Base-by-base conservation (phyloP, 2,888 invertebrate species). In the Aphidoletes aphidimyza region DNA sequence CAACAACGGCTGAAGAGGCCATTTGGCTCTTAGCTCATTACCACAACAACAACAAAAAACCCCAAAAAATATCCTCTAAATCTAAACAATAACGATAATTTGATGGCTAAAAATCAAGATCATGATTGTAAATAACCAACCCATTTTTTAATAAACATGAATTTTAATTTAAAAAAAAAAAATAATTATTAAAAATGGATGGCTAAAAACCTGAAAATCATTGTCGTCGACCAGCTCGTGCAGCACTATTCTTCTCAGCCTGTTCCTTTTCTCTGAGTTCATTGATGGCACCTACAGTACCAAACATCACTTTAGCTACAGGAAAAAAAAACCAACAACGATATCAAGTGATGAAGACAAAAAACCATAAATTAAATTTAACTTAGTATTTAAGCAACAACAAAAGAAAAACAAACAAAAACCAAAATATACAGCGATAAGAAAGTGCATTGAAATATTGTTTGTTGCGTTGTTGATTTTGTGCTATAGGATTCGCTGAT, bases 261-360 rank as follows among this genome's bases (percentile, higher is more conserved):
- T 93, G 93, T 89, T 94, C 94, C 88, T 93, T 93, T 89, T 94
- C 92, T 88, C 94, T 93, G 89, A 94, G 91, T 89, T 94, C 93
- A 90, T 93, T 94, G 90, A 94, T 94, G 88, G 94, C 92, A 86
- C 93, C 92, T 88, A 94, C 93, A 87, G 93, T 93, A 86, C 94
- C 93, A 89, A 94, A 94, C 89, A 94, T 92, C 86, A 94, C 94
- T 91, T 94, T 94, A 89, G 94, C 93, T 87, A 93, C 19, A 9
- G 0, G n/a, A 69, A 30, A 69, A n/a, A 30, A 9, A 14, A 42
- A 42, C 6, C 6, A 42, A 9, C 8, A 14, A 6, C 42, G 14
- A 42, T 9, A 42, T n/a, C n/a, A n/a, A n/a, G n/a, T 47, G 47
- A 54, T 6, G 22, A 54, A 54, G 14, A 54, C n/a, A 54, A 54